Conservation (phyloP, 2,113 vertebrate genomes). For the Sceloporus tristichus region DNA sequence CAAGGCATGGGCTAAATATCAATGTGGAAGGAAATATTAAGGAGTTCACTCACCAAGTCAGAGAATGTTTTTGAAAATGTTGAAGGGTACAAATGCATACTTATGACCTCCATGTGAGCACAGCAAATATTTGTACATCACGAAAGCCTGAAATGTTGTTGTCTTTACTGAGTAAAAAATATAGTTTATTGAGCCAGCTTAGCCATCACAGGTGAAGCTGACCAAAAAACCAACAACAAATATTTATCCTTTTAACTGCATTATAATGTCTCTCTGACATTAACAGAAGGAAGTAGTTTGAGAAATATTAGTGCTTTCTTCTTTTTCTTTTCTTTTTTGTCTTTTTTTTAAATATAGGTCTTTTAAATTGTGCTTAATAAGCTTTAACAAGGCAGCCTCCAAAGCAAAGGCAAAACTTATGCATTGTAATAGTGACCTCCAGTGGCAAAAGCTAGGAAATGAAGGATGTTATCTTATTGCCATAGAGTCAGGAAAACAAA, state of each 20-base stretch:
- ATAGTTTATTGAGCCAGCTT: conserved; percentile 67
- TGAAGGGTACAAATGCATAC: conserved; percentile 57
- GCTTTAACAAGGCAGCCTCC: not conserved
- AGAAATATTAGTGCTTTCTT: conserved; percentile 38
- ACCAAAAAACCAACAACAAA: conserved; percentile 64
- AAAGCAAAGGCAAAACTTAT: conserved; percentile 33
- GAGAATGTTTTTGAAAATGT: conserved; percentile 29
- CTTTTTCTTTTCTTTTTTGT: not conserved
- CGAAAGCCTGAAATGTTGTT: conserved; percentile 57
- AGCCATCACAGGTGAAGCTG: conserved; percentile 53
- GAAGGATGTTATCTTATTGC: conserved; percentile 16
- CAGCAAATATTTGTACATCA: conserved; percentile 65
- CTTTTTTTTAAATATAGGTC: not conserved
- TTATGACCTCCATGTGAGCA: conserved; percentile 53
- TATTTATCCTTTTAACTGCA: conserved; percentile 71
- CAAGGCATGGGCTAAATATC: conserved; percentile 42
- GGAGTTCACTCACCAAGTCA: conserved; percentile 55
- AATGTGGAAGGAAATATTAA: conserved; percentile 38
- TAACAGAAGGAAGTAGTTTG: conserved; percentile 52
- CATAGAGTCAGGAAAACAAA: not conserved
- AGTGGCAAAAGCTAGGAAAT: conserved; percentile 62
- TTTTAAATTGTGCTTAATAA: not conserved
- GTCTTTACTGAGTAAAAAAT: conserved; percentile 66
- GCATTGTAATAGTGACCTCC: conserved; percentile 72
- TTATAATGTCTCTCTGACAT: conserved; percentile 37